A percentile compares a stretch with the other conserved stretches of the same genome.
phyloP scores from a whole-genome alignment of 2,797 vertebrate genomes.

The Mareca penelope region DNA sequence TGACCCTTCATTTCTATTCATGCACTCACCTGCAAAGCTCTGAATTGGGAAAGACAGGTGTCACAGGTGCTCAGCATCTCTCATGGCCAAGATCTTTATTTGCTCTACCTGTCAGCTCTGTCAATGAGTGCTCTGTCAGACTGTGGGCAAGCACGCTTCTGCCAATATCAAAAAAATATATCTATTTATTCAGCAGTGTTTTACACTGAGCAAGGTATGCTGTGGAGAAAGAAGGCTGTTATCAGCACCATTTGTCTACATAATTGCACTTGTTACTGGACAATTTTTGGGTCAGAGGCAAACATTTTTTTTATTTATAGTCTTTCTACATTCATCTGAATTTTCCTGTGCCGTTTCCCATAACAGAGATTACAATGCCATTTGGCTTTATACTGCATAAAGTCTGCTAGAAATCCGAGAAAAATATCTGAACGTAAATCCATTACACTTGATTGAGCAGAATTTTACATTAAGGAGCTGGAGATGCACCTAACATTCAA shows the following conservation, averaged over 20 bases:
- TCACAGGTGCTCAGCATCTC: neutral
- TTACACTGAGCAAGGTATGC: neutral
- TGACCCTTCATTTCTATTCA: neutral
- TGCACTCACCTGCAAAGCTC: neutral
- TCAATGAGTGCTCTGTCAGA: neutral
- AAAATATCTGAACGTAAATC: neutral
- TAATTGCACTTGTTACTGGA: conserved; percentile 27
- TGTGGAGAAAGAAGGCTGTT: neutral
- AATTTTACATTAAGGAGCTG: neutral
- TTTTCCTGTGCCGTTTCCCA: neutral
- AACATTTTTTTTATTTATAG: conserved; percentile 14
- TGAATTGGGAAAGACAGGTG: conserved; percentile 7
- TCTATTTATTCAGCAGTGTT: neutral
- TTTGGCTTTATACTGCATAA: neutral
- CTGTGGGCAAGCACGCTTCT: neutral
- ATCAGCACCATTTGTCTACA: conserved; percentile 26
- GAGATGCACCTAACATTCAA: neutral
- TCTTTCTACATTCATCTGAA: neutral
- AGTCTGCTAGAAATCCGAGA: neutral
- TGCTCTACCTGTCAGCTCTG: neutral
- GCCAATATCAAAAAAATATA: neutral
- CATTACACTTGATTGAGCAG: neutral
- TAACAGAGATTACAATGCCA: neutral
- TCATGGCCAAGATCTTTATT: neutral
- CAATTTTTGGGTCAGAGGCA: conserved; percentile 2